Evolutionary conservation across 2,888 invertebrate genomes (phyloP).

Genomic region (Plagodis pulveraria): DNA sequence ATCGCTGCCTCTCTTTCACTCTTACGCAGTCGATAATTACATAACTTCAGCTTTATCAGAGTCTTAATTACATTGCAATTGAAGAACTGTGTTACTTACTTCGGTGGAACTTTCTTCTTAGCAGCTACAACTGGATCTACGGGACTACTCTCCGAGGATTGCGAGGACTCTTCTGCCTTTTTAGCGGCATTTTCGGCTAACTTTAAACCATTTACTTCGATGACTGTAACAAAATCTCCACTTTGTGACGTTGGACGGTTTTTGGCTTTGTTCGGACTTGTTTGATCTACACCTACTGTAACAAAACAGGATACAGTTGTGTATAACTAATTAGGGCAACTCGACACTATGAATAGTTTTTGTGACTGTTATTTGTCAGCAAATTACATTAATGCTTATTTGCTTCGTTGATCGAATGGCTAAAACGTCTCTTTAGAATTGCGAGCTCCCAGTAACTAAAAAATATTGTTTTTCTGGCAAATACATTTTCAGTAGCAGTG

Average conservation of each 20-base stretch:
- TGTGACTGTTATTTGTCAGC: too few relatives aligned
- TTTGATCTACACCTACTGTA: slow-evolving; percentile 69
- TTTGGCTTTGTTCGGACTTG: slow-evolving; percentile 73
- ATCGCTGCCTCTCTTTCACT: too few relatives aligned
- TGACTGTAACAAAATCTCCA: slow-evolving; percentile 93
- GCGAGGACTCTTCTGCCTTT: slow-evolving; percentile 71
- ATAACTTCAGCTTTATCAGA: too few relatives aligned
- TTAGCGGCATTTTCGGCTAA: slow-evolving; percentile 77
- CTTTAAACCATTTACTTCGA: slow-evolving; percentile 93
- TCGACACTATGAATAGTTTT: too few relatives aligned
- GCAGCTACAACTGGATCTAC: slow-evolving; percentile 82
- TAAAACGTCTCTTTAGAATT: too few relatives aligned
- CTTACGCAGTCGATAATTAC: too few relatives aligned
- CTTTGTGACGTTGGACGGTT: slow-evolving; percentile 82
- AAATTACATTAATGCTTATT: too few relatives aligned
- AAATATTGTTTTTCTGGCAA: too few relatives aligned
- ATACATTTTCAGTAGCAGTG: too few relatives aligned
- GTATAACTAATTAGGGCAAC: slow-evolving; percentile 1
- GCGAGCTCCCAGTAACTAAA: too few relatives aligned
- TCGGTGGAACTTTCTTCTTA: slow-evolving; percentile 88
- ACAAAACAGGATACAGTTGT: slow-evolving; percentile 29
- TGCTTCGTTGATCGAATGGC: too few relatives aligned
- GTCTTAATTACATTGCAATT: too few relatives aligned
- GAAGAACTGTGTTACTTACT: slow-evolving; percentile 64
- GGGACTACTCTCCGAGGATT: slow-evolving; percentile 82